Conservation (phyloP, 1,140 invertebrate genomes). For the Aphis craccivora region DNA sequence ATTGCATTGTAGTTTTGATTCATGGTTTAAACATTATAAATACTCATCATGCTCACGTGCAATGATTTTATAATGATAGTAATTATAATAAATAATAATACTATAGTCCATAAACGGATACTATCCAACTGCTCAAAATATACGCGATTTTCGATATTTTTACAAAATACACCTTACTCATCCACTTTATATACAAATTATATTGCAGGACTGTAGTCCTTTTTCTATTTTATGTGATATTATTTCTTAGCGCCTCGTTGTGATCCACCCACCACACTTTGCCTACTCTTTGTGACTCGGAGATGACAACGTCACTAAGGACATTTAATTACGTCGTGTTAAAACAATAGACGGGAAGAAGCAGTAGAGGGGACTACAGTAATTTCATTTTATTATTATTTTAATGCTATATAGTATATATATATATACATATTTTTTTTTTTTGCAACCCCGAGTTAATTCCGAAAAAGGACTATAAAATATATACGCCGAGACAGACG, state of each 20-base stretch:
- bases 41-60: background rate
- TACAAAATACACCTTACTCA: too few relatives aligned
- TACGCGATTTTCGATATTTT: too few relatives aligned
- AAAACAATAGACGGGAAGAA: background rate
- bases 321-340: constrained; percentile 6
- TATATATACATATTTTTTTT: background rate
- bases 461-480: background rate
- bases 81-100: background rate
- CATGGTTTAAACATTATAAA: too few relatives aligned
- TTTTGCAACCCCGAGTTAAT: background rate
- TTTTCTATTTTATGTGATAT: background rate
- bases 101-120: too few relatives aligned
- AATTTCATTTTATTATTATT: background rate
- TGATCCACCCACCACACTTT: background rate
- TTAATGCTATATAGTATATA: too few relatives aligned
- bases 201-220: background rate
- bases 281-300: background rate
- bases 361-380: background rate
- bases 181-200: background rate
- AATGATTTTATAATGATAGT: background rate
- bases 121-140: too few relatives aligned
- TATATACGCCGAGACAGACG: background rate
- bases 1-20: too few relatives aligned
- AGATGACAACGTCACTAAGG: background rate
- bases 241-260: background rate